Base-by-base conservation (phyloP, 2,113 vertebrate genomes). In the Xenus cinereus region DNA sequence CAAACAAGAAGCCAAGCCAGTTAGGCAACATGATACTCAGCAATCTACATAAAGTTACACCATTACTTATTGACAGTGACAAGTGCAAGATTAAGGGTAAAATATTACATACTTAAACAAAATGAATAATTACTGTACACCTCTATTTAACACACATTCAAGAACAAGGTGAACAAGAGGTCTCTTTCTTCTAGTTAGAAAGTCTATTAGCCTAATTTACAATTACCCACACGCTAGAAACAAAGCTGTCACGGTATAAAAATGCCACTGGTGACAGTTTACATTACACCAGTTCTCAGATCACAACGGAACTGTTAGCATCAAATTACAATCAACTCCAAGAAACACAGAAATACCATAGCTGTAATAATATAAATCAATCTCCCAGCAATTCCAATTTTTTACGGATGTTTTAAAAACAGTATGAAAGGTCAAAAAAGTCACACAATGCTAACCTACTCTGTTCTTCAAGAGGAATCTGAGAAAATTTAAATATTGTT, bases 161-260 rank as follows among this genome's bases (percentile, higher is more conserved):
- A 63, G 81, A 94, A 51, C 45, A 76, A 92, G 95, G 69, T 93
- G 89, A 89, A 72, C 12, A 35, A 95, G 77, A 84, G 68, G 84
- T 93, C 84, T 73, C 74, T 27, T 73, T 84, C 48, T 84, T 72
- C 10, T 63, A 86, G 69, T 75, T 93, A 74, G 56, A 37, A 92
- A 59, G 43, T 81, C 79, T 84, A 94, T 94, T 96, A 96, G 77
- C 33, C 60, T 93, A 95, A 94, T 96, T 95, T 95, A 91, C 87
- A 97, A 90, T 97, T 96, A 92, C 68, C 57, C 83, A 93, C 75
- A 91, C 39, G 8, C 50, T 14, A 82, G 54, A 73, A 95, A 95
- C 66, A 95, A 95, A 92, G 59, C 90, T 95, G 88, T 67, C 84
- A 91, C 64, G 66, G 84, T 86, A 95, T 72, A 45, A 85, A 93